phyloP scores from a whole-genome alignment of 2,797 vertebrate genomes.

The Chaenodraco wilsoni region DNA sequence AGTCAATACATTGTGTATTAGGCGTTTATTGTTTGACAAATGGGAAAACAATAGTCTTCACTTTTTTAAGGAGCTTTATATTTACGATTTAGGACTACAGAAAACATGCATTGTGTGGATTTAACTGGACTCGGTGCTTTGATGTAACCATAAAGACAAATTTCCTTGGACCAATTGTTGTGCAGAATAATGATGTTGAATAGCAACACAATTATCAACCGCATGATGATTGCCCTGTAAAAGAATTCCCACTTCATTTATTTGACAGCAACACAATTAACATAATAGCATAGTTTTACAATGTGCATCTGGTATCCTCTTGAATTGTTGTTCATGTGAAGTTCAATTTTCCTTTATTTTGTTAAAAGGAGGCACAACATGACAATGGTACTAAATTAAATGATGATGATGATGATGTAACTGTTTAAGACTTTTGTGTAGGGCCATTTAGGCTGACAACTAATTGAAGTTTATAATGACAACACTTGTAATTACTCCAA shows the following conservation, averaged over 20 bases:
- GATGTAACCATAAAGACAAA: background rate
- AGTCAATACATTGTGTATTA: constrained; percentile 55
- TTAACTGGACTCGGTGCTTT: constrained; percentile 33
- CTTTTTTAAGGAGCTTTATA: constrained; percentile 23
- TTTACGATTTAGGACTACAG: constrained; percentile 20
- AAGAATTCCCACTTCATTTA: constrained; percentile 9
- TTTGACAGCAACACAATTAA: constrained; percentile 43
- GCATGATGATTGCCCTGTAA: background rate
- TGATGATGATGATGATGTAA: constrained; percentile 49
- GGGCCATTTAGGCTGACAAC: constrained; percentile 48
- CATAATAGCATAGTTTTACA: constrained; percentile 25
- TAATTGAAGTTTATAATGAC: constrained; percentile 54
- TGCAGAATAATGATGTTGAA: constrained; percentile 24
- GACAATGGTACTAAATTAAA: constrained; percentile 39
- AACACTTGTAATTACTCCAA: constrained; percentile 61
- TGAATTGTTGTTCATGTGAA: constrained; percentile 51
- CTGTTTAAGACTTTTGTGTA: constrained; percentile 39
- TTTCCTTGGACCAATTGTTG: constrained; percentile 28
- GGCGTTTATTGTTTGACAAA: constrained; percentile 45
- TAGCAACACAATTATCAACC: constrained; percentile 23
- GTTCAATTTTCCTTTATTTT: constrained; percentile 33
- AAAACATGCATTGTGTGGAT: constrained; percentile 22
- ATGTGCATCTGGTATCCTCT: constrained; percentile 22
- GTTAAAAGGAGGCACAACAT: constrained; percentile 26
- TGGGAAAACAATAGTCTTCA: constrained; percentile 28